Evolutionary conservation across 1,140 invertebrate genomes (phyloP), one percentile per base, ranked within the genome.

Genomic region (Adelges cooleyi): DNA sequence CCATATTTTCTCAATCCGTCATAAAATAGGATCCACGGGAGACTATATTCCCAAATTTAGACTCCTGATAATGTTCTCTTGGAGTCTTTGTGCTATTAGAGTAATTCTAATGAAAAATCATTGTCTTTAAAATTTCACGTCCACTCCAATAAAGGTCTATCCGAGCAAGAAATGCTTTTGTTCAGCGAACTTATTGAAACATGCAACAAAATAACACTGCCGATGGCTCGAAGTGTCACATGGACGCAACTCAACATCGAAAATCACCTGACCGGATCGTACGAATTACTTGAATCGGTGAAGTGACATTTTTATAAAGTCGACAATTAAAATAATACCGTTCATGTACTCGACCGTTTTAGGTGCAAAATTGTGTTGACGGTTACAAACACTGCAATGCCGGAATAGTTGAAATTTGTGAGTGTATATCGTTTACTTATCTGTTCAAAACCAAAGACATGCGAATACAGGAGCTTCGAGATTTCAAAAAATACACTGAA

Each of bases 161-260:
- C 56, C 3, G 56, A 48, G 6, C 40, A 62, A 29, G 56, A 62
- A 62, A 62, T 62, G 56, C 9, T 62, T 18, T 46, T 62, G n/a
- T 62, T 62, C 13, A 62, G 40, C 6, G 56, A 62, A 22, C 29
- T 17, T 9, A 62, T 62, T 18, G 56, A 44, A 0, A 3, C 2
- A 1, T 62, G 56, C 18, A 62, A 62, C n/a, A 62, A 48, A 46
- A 29, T 29, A 1, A 62, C 27, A 20, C n/a, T 5, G 15, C 56
- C 56, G 20, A 29, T 62, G 25, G 44, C 20, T 46, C 42, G 33
- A 8, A 2, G 10, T 8, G 44, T 46, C 22, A 48, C 38, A 15
- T 62, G 56, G 56, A 62, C 15, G 15, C 23, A 29, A 9, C 5
- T 46, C 2, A 42, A 62, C 1, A 27, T 62, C 15, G 42, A 62